phyloP scores from a whole-genome alignment of 2,113 vertebrate species.

The Larimichthys polyactis region DNA sequence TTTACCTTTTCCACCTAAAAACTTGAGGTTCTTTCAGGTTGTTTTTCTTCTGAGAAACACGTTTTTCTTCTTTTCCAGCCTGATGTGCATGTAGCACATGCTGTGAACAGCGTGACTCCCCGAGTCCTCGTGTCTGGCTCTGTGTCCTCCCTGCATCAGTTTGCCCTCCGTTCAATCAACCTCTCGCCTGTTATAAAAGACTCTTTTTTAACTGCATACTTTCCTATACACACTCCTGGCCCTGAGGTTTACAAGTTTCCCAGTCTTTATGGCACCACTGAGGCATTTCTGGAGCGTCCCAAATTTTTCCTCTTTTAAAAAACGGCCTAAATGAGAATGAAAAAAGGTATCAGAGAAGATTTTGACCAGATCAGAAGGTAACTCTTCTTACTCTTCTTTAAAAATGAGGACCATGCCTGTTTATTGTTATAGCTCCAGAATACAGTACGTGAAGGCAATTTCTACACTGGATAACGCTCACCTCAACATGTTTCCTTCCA shows the following conservation, averaged over 20 bases:
- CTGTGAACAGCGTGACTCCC: neutral
- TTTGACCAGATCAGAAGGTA: slow-evolving; percentile 5
- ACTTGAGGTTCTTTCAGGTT: neutral
- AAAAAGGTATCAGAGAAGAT: slow-evolving; percentile 13
- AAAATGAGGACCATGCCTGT: neutral
- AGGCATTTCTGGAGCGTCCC: slow-evolving; percentile 46
- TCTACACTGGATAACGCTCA: slow-evolving; percentile 7
- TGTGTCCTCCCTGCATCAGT: slow-evolving; percentile 46
- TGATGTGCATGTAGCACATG: slow-evolving; percentile 23
- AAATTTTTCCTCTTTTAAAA: slow-evolving; percentile 12
- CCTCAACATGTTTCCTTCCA: slow-evolving; percentile 18
- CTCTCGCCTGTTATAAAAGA: slow-evolving; percentile 47
- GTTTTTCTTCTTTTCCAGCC: neutral
- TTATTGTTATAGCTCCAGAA: slow-evolving; percentile 10
- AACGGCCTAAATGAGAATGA: slow-evolving; percentile 43
- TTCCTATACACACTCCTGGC: slow-evolving; percentile 60
- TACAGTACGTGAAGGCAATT: neutral
- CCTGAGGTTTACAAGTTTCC: slow-evolving; percentile 68
- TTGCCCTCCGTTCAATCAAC: slow-evolving; percentile 45
- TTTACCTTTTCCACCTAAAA: neutral
- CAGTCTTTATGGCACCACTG: slow-evolving; percentile 57
- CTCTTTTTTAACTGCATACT: slow-evolving; percentile 63
- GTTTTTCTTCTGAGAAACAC: neutral
- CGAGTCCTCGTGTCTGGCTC: slow-evolving; percentile 43
- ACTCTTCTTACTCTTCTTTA: neutral